A percentile compares a stretch with the other conserved stretches of the same genome.
phyloP scores from a whole-genome alignment of 2,888 invertebrate species.

The Zaprionus lineosus region DNA sequence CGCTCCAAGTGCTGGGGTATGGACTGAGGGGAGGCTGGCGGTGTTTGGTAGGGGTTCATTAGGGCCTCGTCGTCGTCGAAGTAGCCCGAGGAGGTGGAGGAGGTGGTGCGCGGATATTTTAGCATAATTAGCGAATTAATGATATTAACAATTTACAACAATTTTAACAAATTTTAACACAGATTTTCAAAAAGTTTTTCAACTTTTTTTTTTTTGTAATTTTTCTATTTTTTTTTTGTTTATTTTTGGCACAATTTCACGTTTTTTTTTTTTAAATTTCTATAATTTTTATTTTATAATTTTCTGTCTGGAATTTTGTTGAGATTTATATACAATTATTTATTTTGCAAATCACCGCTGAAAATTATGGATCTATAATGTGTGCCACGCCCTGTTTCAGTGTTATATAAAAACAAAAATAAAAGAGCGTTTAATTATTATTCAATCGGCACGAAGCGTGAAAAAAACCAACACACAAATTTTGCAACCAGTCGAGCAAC shows the following conservation, averaged over 20 bases:
- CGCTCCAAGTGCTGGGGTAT: constrained; percentile 76
- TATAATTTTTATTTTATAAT: constrained; percentile 14
- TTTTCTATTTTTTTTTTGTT: constrained; percentile 6
- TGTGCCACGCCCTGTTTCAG: constrained; percentile 35
- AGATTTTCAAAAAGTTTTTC: neutral
- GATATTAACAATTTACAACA: constrained; percentile 8
- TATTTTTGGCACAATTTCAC: constrained; percentile 52
- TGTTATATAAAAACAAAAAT: constrained; percentile 56
- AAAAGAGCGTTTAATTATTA: constrained; percentile 59
- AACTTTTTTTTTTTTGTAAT: constrained; percentile 9
- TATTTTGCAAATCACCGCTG: constrained; percentile 38
- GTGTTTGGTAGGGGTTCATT: constrained; percentile 77
- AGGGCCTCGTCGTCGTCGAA: constrained; percentile 78
- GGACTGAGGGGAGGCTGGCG: constrained; percentile 73
- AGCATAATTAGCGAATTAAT: constrained; percentile 50
- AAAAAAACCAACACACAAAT: constrained; percentile 35
- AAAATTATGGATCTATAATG: constrained; percentile 23
- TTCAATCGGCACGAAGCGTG: constrained; percentile 56
- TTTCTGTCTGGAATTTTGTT: constrained; percentile 10
- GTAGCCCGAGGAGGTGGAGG: constrained; percentile 78
- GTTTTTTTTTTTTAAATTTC: constrained; percentile 6
- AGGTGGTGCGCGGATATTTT: constrained; percentile 79
- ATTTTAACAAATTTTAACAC: constrained; percentile 14
- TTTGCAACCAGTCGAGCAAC: constrained; percentile 42
- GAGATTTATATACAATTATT: constrained; percentile 8